Percentiles rank a stretch among this genome's conserved stretches.
These are phyloP conservation scores for Porites cylindrica DNA, from an alignment of 92 coral and sea anemone genomes.

Conservation along the genomic window DNA sequence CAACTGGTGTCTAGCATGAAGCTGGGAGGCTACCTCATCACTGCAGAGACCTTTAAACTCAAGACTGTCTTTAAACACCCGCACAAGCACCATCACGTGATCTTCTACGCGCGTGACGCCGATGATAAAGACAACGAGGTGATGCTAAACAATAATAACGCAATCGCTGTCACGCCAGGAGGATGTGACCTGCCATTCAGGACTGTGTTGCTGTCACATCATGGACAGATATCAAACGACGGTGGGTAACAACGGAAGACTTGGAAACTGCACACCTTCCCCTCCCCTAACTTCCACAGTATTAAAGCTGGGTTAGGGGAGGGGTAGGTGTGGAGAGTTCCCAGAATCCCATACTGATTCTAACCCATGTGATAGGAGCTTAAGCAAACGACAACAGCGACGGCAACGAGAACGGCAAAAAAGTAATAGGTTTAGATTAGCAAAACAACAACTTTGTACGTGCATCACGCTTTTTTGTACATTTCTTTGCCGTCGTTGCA, in stretches of 20 bases:
- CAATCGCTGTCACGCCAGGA: slow-evolving; percentile 86
- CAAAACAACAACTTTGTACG: too few species aligned
- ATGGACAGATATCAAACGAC: slow-evolving; percentile 60
- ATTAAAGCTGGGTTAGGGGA: neutral
- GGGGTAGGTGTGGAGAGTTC: too few species aligned
- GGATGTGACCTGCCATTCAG: slow-evolving; percentile 82
- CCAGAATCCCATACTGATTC: too few species aligned
- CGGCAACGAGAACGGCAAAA: too few species aligned
- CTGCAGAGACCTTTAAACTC: slow-evolving; percentile 95
- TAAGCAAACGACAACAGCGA: too few species aligned
- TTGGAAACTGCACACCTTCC: neutral
- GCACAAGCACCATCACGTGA: slow-evolving; percentile 93
- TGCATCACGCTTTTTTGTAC: too few species aligned
- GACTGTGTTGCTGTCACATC: slow-evolving; percentile 63
- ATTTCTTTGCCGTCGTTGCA: too few species aligned
- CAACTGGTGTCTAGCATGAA: slow-evolving; percentile 94
- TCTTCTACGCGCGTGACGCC: slow-evolving; percentile 94
- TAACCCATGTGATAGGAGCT: too few species aligned
- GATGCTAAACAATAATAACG: slow-evolving; percentile 83
- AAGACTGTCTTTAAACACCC: slow-evolving; percentile 97
- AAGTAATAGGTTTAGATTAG: too few species aligned
- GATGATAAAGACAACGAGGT: slow-evolving; percentile 86
- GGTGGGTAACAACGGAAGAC: slow-evolving; percentile 55
- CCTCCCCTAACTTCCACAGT: neutral
- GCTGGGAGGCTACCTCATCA: slow-evolving; percentile 90